Evolutionary conservation across 1,140 invertebrate species (phyloP).

Genomic region (Atta cephalotes): DNA sequence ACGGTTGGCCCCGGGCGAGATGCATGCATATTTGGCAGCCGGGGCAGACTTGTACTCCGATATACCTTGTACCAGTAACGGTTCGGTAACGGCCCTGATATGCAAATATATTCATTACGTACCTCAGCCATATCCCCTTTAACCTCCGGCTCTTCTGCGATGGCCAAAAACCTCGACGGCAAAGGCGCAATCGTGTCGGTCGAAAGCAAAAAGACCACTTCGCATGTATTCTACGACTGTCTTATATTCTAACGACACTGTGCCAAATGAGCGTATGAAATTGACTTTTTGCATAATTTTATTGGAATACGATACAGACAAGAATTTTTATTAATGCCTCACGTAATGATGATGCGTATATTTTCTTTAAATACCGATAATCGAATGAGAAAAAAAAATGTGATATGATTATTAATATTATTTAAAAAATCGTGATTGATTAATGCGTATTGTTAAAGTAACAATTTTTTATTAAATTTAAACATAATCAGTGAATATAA

Average conservation of each 20-base stretch:
- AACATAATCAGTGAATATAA: background rate
- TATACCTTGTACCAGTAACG: constrained; percentile 83
- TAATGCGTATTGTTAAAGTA: background rate
- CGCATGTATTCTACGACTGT: constrained; percentile 46
- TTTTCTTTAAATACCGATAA: background rate
- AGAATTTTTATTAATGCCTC: constrained; percentile 23
- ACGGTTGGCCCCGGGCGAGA: constrained; percentile 82
- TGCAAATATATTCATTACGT: constrained; percentile 86
- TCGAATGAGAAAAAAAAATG: background rate
- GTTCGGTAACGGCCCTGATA: constrained; percentile 85
- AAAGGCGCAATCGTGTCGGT: constrained; percentile 59
- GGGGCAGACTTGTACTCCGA: constrained; percentile 79
- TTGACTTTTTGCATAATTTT: constrained; percentile 52
- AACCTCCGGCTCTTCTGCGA: constrained; percentile 64
- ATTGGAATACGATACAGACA: background rate
- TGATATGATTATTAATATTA: background rate
- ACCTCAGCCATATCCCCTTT: constrained; percentile 77
- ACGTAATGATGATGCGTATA: background rate
- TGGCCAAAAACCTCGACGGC: constrained; percentile 71
- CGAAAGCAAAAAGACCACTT: constrained; percentile 37
- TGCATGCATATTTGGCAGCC: constrained; percentile 85
- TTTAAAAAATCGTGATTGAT: background rate
- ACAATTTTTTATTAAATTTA: constrained; percentile 17
- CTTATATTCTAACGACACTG: constrained; percentile 57
- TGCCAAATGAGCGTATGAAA: constrained; percentile 49